Percentiles rank a stretch among this genome's conserved stretches.
Conservation (phyloP, 2,888 invertebrate species). For the Orgyia antiqua region DNA sequence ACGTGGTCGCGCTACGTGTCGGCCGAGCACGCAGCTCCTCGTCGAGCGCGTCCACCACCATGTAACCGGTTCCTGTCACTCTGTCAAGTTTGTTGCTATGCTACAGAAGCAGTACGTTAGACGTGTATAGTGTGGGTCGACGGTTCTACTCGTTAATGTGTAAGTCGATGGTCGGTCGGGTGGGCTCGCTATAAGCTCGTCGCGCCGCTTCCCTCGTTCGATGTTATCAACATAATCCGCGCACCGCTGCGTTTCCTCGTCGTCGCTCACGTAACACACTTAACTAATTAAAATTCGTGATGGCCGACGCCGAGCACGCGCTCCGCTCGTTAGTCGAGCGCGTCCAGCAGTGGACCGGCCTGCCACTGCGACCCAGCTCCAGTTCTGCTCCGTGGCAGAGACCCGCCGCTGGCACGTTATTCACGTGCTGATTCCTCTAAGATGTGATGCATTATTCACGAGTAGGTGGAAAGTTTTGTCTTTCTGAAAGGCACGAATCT, state of each 20-base stretch:
- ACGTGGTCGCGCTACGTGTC: background rate
- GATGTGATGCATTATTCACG: constrained; percentile 45
- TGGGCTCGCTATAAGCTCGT: too few species aligned
- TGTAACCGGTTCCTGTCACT: too few species aligned
- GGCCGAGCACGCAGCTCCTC: too few species aligned
- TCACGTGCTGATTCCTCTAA: constrained; percentile 20
- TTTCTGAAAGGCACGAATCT: constrained; percentile 50
- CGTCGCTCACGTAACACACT: constrained; percentile 48
- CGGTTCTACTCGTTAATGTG: too few species aligned
- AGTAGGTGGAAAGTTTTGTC: constrained; percentile 51
- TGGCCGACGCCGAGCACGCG: constrained; percentile 47
- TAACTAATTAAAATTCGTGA: constrained; percentile 62
- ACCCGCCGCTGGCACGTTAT: background rate
- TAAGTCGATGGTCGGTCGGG: too few species aligned
- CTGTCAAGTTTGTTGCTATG: too few species aligned
- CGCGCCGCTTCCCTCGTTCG: constrained; percentile 19
- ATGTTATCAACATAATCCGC: constrained; percentile 36
- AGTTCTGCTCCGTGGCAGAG: too few species aligned
- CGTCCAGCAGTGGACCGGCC: constrained; percentile 4
- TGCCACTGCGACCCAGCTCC: background rate
- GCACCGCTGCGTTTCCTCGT: constrained; percentile 43
- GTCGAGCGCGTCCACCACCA: too few species aligned
- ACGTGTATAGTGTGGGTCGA: too few species aligned
- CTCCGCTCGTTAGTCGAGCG: constrained; percentile 43
- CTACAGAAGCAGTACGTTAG: too few species aligned